Evolutionary conservation across 2,797 vertebrate species (phyloP), one percentile per base, ranked within the genome.

Genomic region (Esox masquinongy): DNA sequence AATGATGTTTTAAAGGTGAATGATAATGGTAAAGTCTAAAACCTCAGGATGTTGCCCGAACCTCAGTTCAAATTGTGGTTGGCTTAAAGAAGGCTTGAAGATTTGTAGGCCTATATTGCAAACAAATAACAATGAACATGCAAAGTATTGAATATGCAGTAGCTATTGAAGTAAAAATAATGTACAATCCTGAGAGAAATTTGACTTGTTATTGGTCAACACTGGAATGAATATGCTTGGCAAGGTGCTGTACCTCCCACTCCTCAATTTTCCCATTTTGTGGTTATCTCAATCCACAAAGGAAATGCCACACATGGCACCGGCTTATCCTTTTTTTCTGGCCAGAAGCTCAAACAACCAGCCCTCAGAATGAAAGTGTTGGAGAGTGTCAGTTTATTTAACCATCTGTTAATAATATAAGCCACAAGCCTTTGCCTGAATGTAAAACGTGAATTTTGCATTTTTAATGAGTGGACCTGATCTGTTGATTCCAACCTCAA

Each of bases 381-480:
- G 12, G 24, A 26, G 14, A 16, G 24, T 26, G 22, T 26, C 11
- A 31, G 24, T 15, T 15, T 26, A 64, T 24, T 64, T 29, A 26
- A 64, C 24, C n/a, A 64, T 64, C 26, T 31, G 61, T 64, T 64
- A 15, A 64, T 64, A 22, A 29, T 26, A 7, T 26, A 70, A 6
- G 43, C 29, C 68, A 70, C 14, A 50, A 29, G 43, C 68, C 24
- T 70, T 29, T 70, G 24, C 68, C 47, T 50, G 11, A 69, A 69
- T 47, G 39, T 70, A 31, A 29, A 51, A 67, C 8, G 29, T 17
- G 43, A 5, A 12, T 50, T 29, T 51, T 24, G 29, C 26, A 8
- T 31, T 43, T 47, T n/a, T 47, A 22, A n/a, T 69, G 36, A 69
- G 6, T 24, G 16, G 17, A 56, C 19, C 6, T 59, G n/a, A 11